Evolutionary conservation across 2,797 vertebrate species (phyloP).

Genomic region (Enteromius fasciolatus): DNA sequence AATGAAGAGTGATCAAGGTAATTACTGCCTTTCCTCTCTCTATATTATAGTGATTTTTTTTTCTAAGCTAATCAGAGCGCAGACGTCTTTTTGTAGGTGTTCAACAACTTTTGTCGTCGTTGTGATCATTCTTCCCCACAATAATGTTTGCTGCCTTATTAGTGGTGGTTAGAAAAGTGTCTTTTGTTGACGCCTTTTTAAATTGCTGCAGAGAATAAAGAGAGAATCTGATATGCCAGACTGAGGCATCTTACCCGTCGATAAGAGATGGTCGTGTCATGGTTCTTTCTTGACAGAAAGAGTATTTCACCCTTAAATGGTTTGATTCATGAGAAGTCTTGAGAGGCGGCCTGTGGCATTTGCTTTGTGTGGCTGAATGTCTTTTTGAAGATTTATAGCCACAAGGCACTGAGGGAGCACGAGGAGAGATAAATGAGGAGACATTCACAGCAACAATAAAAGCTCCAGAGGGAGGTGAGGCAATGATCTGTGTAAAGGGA

Average conservation of each 20-base stretch:
- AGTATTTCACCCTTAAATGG: conserved; percentile 44
- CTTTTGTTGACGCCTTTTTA: background rate
- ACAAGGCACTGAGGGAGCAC: conserved; percentile 27
- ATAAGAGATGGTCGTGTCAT: background rate
- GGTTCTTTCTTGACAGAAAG: conserved; percentile 38
- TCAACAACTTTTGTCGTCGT: conserved; percentile 8
- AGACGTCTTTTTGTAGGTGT: background rate
- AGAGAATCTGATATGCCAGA: background rate
- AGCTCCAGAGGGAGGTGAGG: conserved; percentile 26
- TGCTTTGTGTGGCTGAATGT: conserved; percentile 53
- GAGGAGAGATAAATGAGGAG: conserved; percentile 38
- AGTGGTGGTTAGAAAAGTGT: conserved; percentile 6
- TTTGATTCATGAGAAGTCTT: conserved; percentile 50
- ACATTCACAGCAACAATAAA: conserved; percentile 49
- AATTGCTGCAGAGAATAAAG: background rate
- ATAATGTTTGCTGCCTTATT: conserved; percentile 13
- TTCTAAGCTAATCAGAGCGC: conserved; percentile 36
- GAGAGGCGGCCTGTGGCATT: conserved; percentile 51
- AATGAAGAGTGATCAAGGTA: conserved; percentile 48
- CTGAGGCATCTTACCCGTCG: background rate
- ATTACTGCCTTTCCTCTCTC: conserved; percentile 49
- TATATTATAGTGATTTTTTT: conserved; percentile 49
- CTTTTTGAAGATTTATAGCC: conserved; percentile 55
- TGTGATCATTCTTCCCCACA: background rate
- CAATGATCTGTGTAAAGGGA: conserved; percentile 43